Conservation (phyloP, 2,888 invertebrate species). For the Drosophila mettleri region DNA sequence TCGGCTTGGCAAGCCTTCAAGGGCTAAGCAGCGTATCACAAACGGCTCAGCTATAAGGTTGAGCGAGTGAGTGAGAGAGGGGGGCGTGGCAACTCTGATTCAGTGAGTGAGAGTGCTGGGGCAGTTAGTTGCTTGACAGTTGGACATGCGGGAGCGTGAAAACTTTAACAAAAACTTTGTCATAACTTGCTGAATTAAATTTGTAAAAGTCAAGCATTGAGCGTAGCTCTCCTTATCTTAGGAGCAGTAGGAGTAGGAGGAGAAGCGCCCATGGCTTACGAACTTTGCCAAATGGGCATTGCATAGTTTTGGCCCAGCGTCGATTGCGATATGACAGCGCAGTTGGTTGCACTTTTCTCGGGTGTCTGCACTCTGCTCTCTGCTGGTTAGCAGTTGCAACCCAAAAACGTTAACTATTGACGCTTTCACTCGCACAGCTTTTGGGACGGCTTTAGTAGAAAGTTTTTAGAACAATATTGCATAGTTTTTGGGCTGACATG, state of each 20-base stretch:
- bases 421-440: conserved; percentile 47
- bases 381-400: conserved; percentile 14
- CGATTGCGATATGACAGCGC: conserved; percentile 56
- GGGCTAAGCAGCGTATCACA: conserved; percentile 77
- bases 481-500: conserved; percentile 44
- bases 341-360: conserved; percentile 40
- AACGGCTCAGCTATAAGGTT: conserved; percentile 63
- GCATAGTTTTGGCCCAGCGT: conserved; percentile 57
- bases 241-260: no score
- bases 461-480: conserved; percentile 53
- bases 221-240: conserved; percentile 48
- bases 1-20: conserved; percentile 74
- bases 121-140: conserved; percentile 65
- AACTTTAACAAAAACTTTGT: conserved; percentile 71
- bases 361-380: conserved; percentile 25
- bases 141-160: conserved; percentile 68
- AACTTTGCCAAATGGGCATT: conserved; percentile 57
- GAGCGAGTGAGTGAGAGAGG: neutral
- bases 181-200: conserved; percentile 78
- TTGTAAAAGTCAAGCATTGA: conserved; percentile 70
- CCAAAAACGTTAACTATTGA: conserved; percentile 39
- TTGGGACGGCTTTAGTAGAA: conserved; percentile 5
- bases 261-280: neutral
- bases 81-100: no score
- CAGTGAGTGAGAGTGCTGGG: conserved; percentile 5